Base-by-base conservation (phyloP, 1,140 invertebrate genomes). In the Venustaconcha ellipsiformis region DNA sequence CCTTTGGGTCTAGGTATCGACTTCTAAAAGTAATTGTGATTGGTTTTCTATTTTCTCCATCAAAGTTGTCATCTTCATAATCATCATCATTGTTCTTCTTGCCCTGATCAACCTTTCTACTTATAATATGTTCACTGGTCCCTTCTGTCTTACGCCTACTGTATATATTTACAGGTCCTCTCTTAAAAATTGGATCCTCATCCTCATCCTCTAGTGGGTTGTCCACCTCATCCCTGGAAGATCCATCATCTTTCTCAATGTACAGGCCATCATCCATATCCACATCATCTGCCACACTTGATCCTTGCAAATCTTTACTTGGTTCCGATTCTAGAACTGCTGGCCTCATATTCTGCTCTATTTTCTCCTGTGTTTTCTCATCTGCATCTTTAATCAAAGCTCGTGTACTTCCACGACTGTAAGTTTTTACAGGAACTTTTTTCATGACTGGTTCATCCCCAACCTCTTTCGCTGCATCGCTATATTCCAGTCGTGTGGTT, bases 191-290 rank as follows among this genome's bases (percentile, higher is more conserved):
- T 20, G 30, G 30, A 30, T 30, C 30, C 8, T n/a, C 20, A 14
- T 66, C 64, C 14, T 66, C 30, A 30, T 23, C 64, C 17, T 66
- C 64, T 15, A 26, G 57, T 60, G 55, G 59, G 57, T 60, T 57
- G 70, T 64, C 63, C 18, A 75, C 57, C 20, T 64, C 67, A 20
- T 69, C 59, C 26, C 68, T 18, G 20, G 72, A 68, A 62, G 70
- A 63, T 56, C 70, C 78, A 76, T 79, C 73, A 59, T 79, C 78
- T 30, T 68, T 37, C 23, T 76, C 69, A 63, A 76, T 75, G 37
- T 76, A 73, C 17, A 75, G 56, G 23, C 57, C 68, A 63, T 71
- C 65, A 65, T 73, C 78, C 56, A 56, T 60, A 68, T 76, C 78
- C 72, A 70, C 73, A 57, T 20, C 57, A 18, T 18, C 23, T 6